phyloP scores from a whole-genome alignment of 2,888 invertebrate genomes.

The Callyntrura sp. region DNA sequence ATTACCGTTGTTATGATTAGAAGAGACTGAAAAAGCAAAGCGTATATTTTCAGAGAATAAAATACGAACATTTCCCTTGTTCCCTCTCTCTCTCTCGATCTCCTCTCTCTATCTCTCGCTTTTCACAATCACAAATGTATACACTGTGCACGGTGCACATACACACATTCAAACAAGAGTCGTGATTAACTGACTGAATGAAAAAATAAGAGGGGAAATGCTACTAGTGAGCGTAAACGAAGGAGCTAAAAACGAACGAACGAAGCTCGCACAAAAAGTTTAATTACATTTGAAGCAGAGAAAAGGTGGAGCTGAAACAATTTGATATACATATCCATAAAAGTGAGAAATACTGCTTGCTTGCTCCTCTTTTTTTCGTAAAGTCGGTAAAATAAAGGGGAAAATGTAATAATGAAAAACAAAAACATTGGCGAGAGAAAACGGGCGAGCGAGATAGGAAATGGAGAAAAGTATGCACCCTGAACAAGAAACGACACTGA shows the following conservation, averaged over 20 bases:
- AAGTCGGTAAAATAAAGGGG: slow-evolving; percentile 58
- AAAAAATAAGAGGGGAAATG: slow-evolving; percentile 73
- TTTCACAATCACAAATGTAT: slow-evolving; percentile 48
- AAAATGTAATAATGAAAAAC: slow-evolving; percentile 59
- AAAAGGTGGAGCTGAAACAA: slow-evolving; percentile 84
- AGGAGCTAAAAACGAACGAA: slow-evolving; percentile 42
- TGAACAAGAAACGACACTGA: slow-evolving; percentile 44
- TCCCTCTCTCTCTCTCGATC: not conserved
- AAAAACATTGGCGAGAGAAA: no score
- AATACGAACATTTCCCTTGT: slow-evolving; percentile 15
- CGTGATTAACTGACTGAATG: slow-evolving; percentile 80
- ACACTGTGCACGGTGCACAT: no score
- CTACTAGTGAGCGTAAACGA: not conserved
- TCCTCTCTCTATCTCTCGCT: slow-evolving; percentile 26
- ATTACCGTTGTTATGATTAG: slow-evolving; percentile 61
- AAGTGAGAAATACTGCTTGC: slow-evolving; percentile 64
- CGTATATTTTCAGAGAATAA: slow-evolving; percentile 35
- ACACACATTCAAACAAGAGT: slow-evolving; percentile 55
- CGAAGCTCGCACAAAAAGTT: slow-evolving; percentile 72
- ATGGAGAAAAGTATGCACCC: not conserved
- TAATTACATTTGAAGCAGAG: slow-evolving; percentile 83
- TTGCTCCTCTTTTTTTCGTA: not conserved
- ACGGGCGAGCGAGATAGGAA: no score
- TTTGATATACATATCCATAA: slow-evolving; percentile 82
- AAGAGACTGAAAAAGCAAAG: slow-evolving; percentile 49